These are phyloP conservation scores for Blastobasis lacticolella DNA, from an alignment of 2,888 invertebrate species.

Conservation along the genomic window DNA sequence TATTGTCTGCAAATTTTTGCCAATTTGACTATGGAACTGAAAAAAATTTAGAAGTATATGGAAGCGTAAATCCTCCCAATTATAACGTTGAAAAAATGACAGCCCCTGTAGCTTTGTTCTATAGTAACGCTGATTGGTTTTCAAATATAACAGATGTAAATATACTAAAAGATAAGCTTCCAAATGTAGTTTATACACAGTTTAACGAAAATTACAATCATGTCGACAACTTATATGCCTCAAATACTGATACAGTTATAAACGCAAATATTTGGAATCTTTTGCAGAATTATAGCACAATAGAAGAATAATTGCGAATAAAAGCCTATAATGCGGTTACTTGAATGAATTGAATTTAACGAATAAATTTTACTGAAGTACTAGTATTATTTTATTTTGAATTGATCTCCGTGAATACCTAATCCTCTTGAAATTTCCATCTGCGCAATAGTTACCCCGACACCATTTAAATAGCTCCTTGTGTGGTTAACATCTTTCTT, in stretches of 20 bases:
- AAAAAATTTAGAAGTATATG: constrained; percentile 41
- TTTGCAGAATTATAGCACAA: too few relatives aligned
- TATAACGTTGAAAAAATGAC: constrained; percentile 38
- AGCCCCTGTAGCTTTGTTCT: constrained; percentile 48
- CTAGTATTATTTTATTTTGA: too few relatives aligned
- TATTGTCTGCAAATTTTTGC: constrained; percentile 39
- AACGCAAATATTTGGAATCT: too few relatives aligned
- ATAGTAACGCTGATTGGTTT: constrained; percentile 76
- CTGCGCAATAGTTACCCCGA: too few relatives aligned
- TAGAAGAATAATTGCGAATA: too few relatives aligned
- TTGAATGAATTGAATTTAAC: too few relatives aligned
- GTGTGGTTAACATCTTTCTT: too few relatives aligned
- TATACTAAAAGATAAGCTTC: constrained; percentile 60
- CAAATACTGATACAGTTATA: background rate
- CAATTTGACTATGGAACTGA: constrained; percentile 41
- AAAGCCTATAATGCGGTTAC: too few relatives aligned
- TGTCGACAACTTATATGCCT: constrained; percentile 41
- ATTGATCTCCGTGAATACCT: too few relatives aligned
- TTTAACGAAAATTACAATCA: constrained; percentile 29
- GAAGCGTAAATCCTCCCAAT: constrained; percentile 31
- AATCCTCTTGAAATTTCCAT: too few relatives aligned
- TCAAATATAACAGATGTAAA: constrained; percentile 74
- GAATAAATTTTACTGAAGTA: too few relatives aligned
- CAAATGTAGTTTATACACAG: constrained; percentile 46
- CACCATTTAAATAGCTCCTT: too few relatives aligned